These are phyloP conservation scores for Peromyscus eremicus DNA, from an alignment of 2,797 vertebrate species.

Conservation along the genomic window DNA sequence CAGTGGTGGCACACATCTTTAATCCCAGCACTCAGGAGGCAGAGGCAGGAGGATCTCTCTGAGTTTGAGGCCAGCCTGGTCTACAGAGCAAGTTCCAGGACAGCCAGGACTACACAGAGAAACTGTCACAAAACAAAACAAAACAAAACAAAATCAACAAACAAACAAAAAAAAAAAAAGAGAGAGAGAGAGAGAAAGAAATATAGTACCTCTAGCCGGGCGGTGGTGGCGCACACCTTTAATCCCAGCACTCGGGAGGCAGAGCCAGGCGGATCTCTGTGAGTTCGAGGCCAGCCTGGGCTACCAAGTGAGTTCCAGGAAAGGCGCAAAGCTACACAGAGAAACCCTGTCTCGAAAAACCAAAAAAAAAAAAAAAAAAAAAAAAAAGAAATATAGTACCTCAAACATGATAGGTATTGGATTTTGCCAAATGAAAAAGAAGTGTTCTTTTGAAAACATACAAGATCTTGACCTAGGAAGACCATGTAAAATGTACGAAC, in stretches of 20 bases:
- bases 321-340: too few relatives aligned
- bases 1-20: not conserved
- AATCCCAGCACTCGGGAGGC: too few relatives aligned
- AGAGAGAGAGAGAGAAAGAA: too few relatives aligned
- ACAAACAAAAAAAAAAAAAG: not conserved
- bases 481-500: not conserved
- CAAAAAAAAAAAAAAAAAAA: not conserved
- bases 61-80: not conserved
- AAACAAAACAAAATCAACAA: too few relatives aligned
- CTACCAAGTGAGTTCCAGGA: too few relatives aligned
- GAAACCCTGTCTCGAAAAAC: too few relatives aligned
- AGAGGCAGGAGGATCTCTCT: not conserved
- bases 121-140: not conserved
- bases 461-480: not conserved
- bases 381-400: not conserved
- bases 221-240: too few relatives aligned
- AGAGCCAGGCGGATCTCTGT: too few relatives aligned
- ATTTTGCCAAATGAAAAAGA: constrained; percentile 42
- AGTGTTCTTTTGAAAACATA: not conserved
- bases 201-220: not conserved
- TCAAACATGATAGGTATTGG: not conserved
- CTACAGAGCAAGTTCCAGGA: not conserved
- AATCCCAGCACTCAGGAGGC: not conserved
- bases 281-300: too few relatives aligned
- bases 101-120: not conserved